phyloP scores from a whole-genome alignment of 2,113 vertebrate genomes.

The Rhynchopsitta pachyrhyncha region DNA sequence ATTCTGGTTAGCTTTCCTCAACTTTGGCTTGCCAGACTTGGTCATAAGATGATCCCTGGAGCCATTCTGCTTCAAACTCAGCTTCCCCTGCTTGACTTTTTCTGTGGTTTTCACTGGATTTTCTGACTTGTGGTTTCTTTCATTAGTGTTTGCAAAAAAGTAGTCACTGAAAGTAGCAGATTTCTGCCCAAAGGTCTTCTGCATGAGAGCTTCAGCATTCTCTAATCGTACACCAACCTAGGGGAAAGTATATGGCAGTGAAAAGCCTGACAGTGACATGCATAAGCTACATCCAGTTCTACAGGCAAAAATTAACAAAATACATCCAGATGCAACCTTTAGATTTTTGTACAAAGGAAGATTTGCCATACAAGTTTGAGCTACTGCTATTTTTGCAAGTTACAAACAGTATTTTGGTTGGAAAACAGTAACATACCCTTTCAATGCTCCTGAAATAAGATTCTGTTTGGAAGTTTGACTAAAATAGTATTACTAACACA shows the following conservation, averaged over 20 bases:
- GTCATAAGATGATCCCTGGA: neutral
- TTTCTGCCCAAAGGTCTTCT: slow-evolving; percentile 35
- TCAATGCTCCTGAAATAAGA: neutral
- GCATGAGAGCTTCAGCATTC: slow-evolving; percentile 60
- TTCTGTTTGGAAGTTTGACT: neutral
- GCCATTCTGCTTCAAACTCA: neutral
- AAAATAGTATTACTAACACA: neutral
- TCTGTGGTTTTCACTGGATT: neutral
- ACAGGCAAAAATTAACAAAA: neutral
- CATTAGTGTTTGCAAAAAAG: slow-evolving; percentile 6
- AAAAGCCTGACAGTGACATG: neutral
- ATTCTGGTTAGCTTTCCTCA: slow-evolving; percentile 30
- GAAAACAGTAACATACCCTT: neutral
- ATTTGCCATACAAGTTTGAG: neutral
- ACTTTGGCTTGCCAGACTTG: neutral
- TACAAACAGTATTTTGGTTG: neutral
- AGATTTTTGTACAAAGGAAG: neutral
- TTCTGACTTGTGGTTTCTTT: neutral
- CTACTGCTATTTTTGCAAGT: neutral
- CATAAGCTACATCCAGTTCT: neutral
- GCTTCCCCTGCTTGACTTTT: slow-evolving; percentile 6
- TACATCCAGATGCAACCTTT: neutral
- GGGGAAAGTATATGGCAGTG: neutral
- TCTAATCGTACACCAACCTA: slow-evolving; percentile 69
- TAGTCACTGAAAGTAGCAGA: slow-evolving; percentile 25